Evolutionary conservation across 2,797 vertebrate genomes (phyloP), one percentile per base, ranked within the genome.

Genomic region (Mionectes olivaceus): DNA sequence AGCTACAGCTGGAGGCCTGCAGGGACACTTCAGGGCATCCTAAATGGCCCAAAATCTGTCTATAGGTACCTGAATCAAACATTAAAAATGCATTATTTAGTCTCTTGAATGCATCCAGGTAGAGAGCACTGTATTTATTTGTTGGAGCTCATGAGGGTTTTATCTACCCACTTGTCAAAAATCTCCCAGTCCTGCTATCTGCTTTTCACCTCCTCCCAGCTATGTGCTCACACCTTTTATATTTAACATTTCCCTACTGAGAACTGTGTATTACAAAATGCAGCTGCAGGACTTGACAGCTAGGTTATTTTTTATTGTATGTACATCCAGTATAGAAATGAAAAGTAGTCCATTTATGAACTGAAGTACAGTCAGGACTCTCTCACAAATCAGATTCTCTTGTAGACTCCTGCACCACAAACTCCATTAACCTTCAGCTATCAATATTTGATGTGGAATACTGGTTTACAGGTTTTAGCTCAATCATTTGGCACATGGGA

Each of bases 181-280:
- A 94, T 70, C 50, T 50, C 32, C 82, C 39, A 94, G 79, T 13
- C 39, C 49, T 88, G 82, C 41, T 68, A 85, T 77, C 49, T 80
- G 7, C 53, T 68, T 86, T 53, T 71, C 76, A 78, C 44, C 73
- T 81, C 69, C 85, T 71, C 57, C 57, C 61, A 93, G 82, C 39
- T 87, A 56, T 57, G 53, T 46, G 55, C 63, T 94, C 63, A 79
- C 68, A 87, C 59, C 60, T 87, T 89, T 83, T 91, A 77, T 55
- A 87, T 78, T 93, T 85, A 95, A 90, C 57, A 89, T 91, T 73
- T 93, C 79, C 71, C 55, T 87, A 1, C 47, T 56, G 82, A 67
- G 59, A 95, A 49, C 39, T 63, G 69, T 5, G 5, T 53, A 46
- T 52, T 80, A 77, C 30, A 63, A 90, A 90, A 82, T 44, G 13